Conservation (phyloP, 2,797 vertebrate species). For the Aselliscus stoliczkanus region DNA sequence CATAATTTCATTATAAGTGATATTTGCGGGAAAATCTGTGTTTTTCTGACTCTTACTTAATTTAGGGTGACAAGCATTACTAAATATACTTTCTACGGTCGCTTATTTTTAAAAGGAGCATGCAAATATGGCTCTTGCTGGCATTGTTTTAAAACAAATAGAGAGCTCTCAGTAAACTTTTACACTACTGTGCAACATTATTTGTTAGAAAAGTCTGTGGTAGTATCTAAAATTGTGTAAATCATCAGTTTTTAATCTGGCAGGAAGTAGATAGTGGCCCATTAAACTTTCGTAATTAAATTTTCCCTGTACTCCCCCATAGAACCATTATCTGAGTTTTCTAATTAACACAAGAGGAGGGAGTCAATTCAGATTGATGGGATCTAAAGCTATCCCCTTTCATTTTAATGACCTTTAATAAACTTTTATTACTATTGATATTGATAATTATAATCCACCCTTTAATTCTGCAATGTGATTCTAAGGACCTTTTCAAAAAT, state of each 20-base stretch:
- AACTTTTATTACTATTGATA: slow-evolving; percentile 98
- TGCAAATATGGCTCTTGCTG: slow-evolving; percentile 16
- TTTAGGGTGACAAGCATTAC: not conserved
- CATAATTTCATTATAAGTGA: not conserved
- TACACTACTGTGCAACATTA: slow-evolving; percentile 76
- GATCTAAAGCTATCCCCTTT: slow-evolving; percentile 93
- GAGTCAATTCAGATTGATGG: slow-evolving; percentile 97
- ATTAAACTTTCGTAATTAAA: slow-evolving; percentile 98
- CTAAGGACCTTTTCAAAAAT: slow-evolving; percentile 83
- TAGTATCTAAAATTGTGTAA: slow-evolving; percentile 84
- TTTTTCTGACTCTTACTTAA: not conserved
- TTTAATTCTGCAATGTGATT: slow-evolving; percentile 88
- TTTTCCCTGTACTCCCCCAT: slow-evolving; percentile 92
- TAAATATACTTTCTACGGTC: not conserved
- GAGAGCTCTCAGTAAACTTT: slow-evolving; percentile 70
- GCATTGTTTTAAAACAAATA: slow-evolving; percentile 57
- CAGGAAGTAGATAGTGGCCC: slow-evolving; percentile 90
- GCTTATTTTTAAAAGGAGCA: not conserved
- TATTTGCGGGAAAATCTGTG: not conserved
- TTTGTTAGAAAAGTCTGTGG: slow-evolving; percentile 75
- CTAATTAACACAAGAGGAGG: slow-evolving; percentile 99
- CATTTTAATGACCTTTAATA: slow-evolving; percentile 99
- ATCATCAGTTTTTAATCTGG: slow-evolving; percentile 88
- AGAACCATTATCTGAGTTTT: slow-evolving; percentile 96
- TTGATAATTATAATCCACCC: slow-evolving; percentile 97